These are phyloP conservation scores for Phalacrocorax pelagicus DNA, from an alignment of 2,113 vertebrate species.

Conservation along the genomic window DNA sequence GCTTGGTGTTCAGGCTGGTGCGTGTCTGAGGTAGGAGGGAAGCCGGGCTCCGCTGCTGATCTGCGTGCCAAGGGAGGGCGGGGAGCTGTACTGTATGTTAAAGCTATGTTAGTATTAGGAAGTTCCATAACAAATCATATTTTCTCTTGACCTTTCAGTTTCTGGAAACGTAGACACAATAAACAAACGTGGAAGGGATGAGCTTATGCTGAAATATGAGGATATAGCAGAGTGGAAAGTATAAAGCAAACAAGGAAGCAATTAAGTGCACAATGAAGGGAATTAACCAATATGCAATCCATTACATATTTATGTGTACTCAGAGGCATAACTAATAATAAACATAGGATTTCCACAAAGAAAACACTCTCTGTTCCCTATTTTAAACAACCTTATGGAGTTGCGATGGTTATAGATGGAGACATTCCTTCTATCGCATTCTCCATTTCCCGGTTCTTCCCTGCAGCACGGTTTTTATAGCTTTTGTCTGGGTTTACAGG, in stretches of 20 bases:
- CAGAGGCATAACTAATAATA: slow-evolving; percentile 55
- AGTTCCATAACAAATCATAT: slow-evolving; percentile 18
- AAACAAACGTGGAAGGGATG: slow-evolving; percentile 31
- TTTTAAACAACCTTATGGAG: not conserved
- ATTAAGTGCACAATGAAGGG: slow-evolving; percentile 44
- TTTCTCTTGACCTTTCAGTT: slow-evolving; percentile 49
- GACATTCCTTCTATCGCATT: not conserved
- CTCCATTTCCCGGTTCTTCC: not conserved
- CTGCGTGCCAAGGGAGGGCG: not conserved
- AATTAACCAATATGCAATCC: slow-evolving; percentile 30
- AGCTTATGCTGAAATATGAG: slow-evolving; percentile 20
- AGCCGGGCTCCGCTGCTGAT: not conserved
- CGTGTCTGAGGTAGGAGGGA: not conserved
- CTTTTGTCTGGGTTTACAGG: not conserved
- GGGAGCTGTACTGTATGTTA: not conserved
- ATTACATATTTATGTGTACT: slow-evolving; percentile 34
- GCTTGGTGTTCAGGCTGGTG: not conserved
- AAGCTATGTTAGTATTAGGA: not conserved
- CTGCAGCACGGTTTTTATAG: not conserved
- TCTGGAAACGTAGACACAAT: slow-evolving; percentile 47
- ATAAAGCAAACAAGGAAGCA: slow-evolving; percentile 55
- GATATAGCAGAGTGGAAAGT: slow-evolving; percentile 6
- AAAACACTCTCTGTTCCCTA: slow-evolving; percentile 4
- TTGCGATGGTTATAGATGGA: not conserved
- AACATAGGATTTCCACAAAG: slow-evolving; percentile 39